Base-by-base conservation (phyloP, 2,797 vertebrate genomes). In the Geotrypetes seraphini region DNA sequence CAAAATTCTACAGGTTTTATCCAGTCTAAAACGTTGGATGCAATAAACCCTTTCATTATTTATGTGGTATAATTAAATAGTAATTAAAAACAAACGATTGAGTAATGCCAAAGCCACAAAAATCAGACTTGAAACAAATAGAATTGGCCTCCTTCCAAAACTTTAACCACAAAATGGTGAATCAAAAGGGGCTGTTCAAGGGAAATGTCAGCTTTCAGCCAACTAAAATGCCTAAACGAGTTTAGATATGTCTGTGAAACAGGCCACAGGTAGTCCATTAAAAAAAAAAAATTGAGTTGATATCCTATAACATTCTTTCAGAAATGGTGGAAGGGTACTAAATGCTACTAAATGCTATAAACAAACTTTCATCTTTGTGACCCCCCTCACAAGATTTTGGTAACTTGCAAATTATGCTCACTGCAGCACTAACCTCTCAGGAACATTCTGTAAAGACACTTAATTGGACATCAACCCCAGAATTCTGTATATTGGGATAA, bases 71-170 rank as follows among this genome's bases (percentile, higher is more conserved):
- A 64, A 62, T 43, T 53, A 47, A 66, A 44, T 2, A 38, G 38
- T 75, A 73, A 76, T 78, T 69, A 73, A 73, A 75, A 71, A 44
- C 61, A 70, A 66, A 59, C 38, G 53, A 66, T 10, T 49, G 48
- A 68, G 57, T 39, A 57, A 58, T 34, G 39, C 64, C 60, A 71
- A 47, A 60, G 56, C 63, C 50, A 60, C 48, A 35, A 31, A 56
- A n/a, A 65, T 56, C 50, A 28, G 35, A 53, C 57, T 69, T 55
- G 43, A 57, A 74, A 60, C 65, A 58, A 66, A 72, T 30, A 50
- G 34, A 63, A 55, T 30, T 76, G 68, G 57, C 51, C 24, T 36
- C 41, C 47, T 16, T 67, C 74, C 68, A 74, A 48, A 56, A 8
- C 47, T 63, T 64, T 52, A 60, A 57, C 58, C 47, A 34, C 5